A percentile compares a stretch with the other conserved stretches of the same genome.
Conservation (phyloP, 2,888 invertebrate species). For the Acleris laterana region DNA sequence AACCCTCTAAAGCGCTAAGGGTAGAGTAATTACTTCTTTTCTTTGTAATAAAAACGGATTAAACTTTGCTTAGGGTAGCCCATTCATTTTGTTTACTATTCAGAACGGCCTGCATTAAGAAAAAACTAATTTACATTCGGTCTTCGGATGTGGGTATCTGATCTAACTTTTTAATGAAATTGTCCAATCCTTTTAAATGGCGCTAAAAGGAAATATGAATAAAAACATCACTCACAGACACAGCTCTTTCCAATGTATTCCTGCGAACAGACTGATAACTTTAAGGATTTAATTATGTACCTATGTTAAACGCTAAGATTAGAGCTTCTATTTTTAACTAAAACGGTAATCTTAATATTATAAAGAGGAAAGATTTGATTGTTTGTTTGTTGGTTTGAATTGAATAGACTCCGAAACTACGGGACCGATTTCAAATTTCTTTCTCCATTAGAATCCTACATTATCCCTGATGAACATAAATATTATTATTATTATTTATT, state of each 20-base stretch:
- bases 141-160: slow-evolving; percentile 66
- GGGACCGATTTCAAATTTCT: no score
- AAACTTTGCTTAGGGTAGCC: slow-evolving; percentile 83
- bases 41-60: slow-evolving; percentile 85
- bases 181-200: slow-evolving; percentile 39
- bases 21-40: slow-evolving; percentile 85
- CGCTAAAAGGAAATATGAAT: slow-evolving; percentile 4
- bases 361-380: no score
- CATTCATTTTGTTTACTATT: slow-evolving; percentile 84
- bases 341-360: no score
- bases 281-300: neutral
- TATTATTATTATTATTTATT: no score
- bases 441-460: no score
- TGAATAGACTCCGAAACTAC: no score
- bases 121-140: slow-evolving; percentile 76
- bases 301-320: slow-evolving; percentile 1
- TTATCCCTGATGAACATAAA: no score
- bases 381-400: no score
- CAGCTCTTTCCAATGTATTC: neutral
- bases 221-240: neutral
- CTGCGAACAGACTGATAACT: neutral
- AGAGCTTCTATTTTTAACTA: neutral
- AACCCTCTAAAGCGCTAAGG: slow-evolving; percentile 81
- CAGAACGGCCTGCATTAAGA: slow-evolving; percentile 76
- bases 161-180: slow-evolving; percentile 71